These are phyloP conservation scores for Onchidella celtica DNA, from an alignment of 2,888 invertebrate genomes.

Conservation along the genomic window DNA sequence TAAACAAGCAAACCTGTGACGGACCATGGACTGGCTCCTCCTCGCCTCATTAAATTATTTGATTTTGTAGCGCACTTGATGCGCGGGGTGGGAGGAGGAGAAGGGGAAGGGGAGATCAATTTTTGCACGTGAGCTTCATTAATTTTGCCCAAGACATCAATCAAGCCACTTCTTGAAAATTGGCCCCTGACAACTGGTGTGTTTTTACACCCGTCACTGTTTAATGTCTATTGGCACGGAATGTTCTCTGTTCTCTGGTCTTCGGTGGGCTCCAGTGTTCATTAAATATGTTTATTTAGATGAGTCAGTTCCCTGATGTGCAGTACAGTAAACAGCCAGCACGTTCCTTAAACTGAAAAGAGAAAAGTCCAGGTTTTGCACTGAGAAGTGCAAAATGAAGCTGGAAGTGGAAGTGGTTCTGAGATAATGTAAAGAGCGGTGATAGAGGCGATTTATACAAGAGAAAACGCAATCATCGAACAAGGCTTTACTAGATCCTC, in stretches of 20 bases:
- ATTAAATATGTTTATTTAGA: conserved; percentile 20
- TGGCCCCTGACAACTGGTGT: conserved; percentile 34
- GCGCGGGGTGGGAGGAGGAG: not conserved
- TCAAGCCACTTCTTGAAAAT: conserved; percentile 27
- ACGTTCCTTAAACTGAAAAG: too few species aligned
- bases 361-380: too few species aligned
- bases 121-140: conserved; percentile 38
- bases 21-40: conserved; percentile 8
- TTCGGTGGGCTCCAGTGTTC: not conserved
- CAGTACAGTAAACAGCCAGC: not conserved
- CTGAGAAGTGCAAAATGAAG: too few species aligned
- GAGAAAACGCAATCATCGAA: too few species aligned
- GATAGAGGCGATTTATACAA: too few species aligned
- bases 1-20: not conserved
- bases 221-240: conserved; percentile 37
- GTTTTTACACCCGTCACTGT: conserved; percentile 29
- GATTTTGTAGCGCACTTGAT: conserved; percentile 10
- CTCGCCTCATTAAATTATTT: conserved; percentile 24
- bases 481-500: too few species aligned
- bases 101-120: conserved; percentile 25
- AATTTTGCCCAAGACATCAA: conserved; percentile 24
- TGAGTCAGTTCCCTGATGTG: conserved; percentile 21
- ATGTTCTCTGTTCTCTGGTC: not conserved
- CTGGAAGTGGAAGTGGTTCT: too few species aligned
- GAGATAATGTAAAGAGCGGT: too few species aligned